Conservation (phyloP, 2,888 invertebrate species). For the Apamea anceps region DNA sequence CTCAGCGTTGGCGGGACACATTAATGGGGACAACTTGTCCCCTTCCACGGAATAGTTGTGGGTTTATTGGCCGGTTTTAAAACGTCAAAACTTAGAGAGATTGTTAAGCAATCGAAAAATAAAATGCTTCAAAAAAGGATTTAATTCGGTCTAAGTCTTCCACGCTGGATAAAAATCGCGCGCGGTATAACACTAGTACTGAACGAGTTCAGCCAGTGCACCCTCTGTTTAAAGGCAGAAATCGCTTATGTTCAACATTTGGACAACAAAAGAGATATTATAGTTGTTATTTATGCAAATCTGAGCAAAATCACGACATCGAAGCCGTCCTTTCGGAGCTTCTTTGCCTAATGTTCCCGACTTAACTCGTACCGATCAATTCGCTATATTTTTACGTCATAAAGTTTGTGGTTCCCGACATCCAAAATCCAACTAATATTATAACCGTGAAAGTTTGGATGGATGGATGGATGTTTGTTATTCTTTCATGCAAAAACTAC, state of each 20-base stretch:
- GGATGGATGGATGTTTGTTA: too few species aligned
- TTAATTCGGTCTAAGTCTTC: background rate
- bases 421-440: background rate
- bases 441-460: too few species aligned
- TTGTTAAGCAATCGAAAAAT: background rate
- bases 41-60: background rate
- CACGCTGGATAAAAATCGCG: too few species aligned
- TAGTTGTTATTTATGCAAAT: constrained; percentile 86
- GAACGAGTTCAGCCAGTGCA: background rate
- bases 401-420: constrained; percentile 33
- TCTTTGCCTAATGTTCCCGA: constrained; percentile 69
- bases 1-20: constrained; percentile 25
- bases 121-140: accelerated
- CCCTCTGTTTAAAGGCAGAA: constrained; percentile 36
- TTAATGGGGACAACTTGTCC: background rate
- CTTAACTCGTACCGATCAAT: constrained; percentile 67
- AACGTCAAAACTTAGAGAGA: background rate
- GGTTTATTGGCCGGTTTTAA: background rate
- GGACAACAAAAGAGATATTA: constrained; percentile 73
- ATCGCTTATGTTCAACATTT: constrained; percentile 71
- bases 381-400: constrained; percentile 55
- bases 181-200: background rate
- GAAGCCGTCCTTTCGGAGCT: constrained; percentile 62
- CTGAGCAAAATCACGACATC: constrained; percentile 83
- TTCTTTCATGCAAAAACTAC: too few species aligned